phyloP scores from a whole-genome alignment of 2,888 invertebrate genomes.

The Catocala nupta region DNA sequence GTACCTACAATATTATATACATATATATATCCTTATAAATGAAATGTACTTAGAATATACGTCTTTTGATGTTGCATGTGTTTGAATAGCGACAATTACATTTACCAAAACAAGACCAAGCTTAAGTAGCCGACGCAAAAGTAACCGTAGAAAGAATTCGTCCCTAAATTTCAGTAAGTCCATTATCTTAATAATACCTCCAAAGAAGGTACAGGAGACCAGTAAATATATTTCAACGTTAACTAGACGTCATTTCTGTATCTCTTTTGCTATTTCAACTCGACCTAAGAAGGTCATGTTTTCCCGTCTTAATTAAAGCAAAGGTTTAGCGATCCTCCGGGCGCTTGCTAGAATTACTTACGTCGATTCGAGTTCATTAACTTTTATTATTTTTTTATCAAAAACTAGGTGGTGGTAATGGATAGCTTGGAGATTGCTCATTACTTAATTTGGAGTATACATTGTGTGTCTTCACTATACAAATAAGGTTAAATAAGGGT shows the following conservation, averaged over 20 bases:
- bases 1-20: too few species aligned
- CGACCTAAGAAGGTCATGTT: constrained; percentile 58
- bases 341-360: constrained; percentile 61
- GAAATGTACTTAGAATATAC: too few species aligned
- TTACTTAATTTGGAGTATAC: constrained; percentile 13
- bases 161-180: constrained; percentile 12
- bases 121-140: constrained; percentile 6
- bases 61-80: too few species aligned
- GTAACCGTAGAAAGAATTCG: constrained; percentile 13
- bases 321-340: constrained; percentile 57
- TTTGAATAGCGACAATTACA: not conserved
- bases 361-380: constrained; percentile 63
- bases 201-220: constrained; percentile 13
- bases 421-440: constrained; percentile 41
- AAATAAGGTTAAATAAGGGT: constrained; percentile 3
- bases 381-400: constrained; percentile 65
- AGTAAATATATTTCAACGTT: constrained; percentile 28
- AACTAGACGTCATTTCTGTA: constrained; percentile 31
- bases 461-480: constrained; percentile 15
- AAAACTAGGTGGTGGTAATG: constrained; percentile 48
- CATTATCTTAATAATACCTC: constrained; percentile 23
- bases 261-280: constrained; percentile 43
- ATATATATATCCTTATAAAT: too few species aligned
- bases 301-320: constrained; percentile 68
- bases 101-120: not conserved